A percentile compares a stretch with the other conserved stretches of the same genome.
Evolutionary conservation across 2,113 vertebrate species (phyloP).

Genomic region (Labeo rohita): DNA sequence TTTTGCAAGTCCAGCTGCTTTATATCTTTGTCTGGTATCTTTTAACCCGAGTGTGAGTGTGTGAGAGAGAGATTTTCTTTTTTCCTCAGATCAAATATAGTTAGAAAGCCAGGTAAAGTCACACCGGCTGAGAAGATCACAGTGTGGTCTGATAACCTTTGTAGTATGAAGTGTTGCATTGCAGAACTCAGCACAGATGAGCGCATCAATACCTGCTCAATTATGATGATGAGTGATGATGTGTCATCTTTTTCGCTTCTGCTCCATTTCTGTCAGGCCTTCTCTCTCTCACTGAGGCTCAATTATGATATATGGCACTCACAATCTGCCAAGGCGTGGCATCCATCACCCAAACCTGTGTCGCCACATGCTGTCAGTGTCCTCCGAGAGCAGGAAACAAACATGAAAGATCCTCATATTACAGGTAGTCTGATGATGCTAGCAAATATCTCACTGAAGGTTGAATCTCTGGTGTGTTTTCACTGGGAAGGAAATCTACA

Average conservation of each 20-base stretch:
- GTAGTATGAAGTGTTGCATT: slow-evolving; percentile 18
- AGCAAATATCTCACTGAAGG: neutral
- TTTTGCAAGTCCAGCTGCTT: neutral
- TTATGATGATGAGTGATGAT: slow-evolving; percentile 38
- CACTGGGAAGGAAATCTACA: neutral
- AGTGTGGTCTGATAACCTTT: neutral
- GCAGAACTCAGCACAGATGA: slow-evolving; percentile 23
- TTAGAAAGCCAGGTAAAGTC: slow-evolving; percentile 1
- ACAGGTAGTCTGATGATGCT: neutral
- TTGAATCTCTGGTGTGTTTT: neutral
- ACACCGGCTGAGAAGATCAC: neutral
- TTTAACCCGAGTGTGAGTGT: neutral
- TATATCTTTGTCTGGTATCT: neutral
- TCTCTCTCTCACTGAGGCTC: slow-evolving; percentile 23
- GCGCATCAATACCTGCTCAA: slow-evolving; percentile 25
- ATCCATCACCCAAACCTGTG: slow-evolving; percentile 55
- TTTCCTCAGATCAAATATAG: neutral
- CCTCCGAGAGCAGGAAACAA: slow-evolving; percentile 22
- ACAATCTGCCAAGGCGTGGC: slow-evolving; percentile 31
- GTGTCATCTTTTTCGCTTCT: slow-evolving; percentile 30
- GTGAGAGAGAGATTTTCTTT: too few species aligned
- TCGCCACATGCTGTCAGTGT: slow-evolving; percentile 42
- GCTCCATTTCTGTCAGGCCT: slow-evolving; percentile 39
- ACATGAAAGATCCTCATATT: slow-evolving; percentile 17
- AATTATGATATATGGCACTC: slow-evolving; percentile 54